Evolutionary conservation across 2,888 invertebrate species (phyloP), one percentile per base, ranked within the genome.

Genomic region (Allygus modestus): DNA sequence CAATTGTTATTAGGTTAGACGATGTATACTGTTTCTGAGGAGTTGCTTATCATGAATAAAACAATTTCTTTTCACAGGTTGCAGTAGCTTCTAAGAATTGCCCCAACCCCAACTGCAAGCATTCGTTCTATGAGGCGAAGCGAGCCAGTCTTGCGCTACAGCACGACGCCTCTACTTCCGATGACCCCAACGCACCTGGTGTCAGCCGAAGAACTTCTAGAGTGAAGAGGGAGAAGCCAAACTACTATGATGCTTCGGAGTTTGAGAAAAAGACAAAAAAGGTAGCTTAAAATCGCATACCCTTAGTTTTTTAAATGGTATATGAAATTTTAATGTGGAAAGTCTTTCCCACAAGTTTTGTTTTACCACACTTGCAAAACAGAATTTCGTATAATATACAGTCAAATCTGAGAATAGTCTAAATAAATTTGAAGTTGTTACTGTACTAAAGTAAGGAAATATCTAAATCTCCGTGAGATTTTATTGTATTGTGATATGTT

Each of bases 61-160:
- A 37, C 9, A 37, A 37, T 37, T 37, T 37, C 37, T 15, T 11
- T 17, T 46, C 12, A 17, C 17, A 96, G 96, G 95, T 96, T 85
- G 96, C 96, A 0, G 96, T 96, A 31, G 96, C 96, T 0, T 96
- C 96, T 37, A 97, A 96, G 90, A 93, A 95, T 0, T 97, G 97
- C 89, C 95, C 94, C 69, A 87, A 87, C 33, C 95, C 94, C 69
- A 86, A 87, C 33, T 97, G 96, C 89, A 96, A 96, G 0, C 95
- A 96, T 90, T 94, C 94, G 4, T 96, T 96, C 91, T 95, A 95
- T 88, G 93, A 94, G 87, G 92, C 95, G 0, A 92, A 95, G 0
- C 92, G 94, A 79, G 92, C 90, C 69, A 90, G 87, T 15, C 86
- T 84, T 37, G 77, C 46, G 1, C 17, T 77, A 51, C 85, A 11